Evolutionary conservation across 2,888 invertebrate species (phyloP).

Genomic region (Sphecodes monilicornis): DNA sequence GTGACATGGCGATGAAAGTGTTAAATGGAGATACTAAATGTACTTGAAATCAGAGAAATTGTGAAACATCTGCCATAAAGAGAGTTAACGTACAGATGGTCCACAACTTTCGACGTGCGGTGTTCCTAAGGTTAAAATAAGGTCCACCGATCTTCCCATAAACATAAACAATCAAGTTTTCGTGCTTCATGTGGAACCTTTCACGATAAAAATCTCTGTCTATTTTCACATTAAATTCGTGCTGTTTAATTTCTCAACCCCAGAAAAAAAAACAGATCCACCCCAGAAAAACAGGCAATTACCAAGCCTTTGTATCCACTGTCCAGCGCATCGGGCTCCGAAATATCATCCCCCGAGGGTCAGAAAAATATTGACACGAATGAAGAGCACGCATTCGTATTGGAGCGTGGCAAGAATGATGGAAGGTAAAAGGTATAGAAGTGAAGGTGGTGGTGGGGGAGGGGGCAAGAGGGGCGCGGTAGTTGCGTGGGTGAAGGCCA

Average conservation of each 20-base stretch:
- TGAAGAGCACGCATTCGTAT: not conserved
- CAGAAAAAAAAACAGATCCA: not conserved
- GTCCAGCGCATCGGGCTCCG: not conserved
- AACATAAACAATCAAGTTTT: not conserved
- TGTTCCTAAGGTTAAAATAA: not conserved
- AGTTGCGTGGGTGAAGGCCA: slow-evolving; percentile 66
- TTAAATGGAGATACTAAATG: not conserved
- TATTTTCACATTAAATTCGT: not conserved
- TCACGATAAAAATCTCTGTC: not conserved
- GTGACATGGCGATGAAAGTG: no score
- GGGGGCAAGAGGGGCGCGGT: not conserved
- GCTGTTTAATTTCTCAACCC: not conserved
- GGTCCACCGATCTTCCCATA: not conserved
- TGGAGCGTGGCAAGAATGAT: not conserved
- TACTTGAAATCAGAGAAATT: not conserved
- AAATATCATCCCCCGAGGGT: slow-evolving; percentile 36
- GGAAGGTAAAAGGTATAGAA: not conserved
- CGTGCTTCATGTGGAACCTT: not conserved
- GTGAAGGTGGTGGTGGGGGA: not conserved
- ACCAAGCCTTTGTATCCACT: slow-evolving; percentile 27
- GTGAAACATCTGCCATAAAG: not conserved
- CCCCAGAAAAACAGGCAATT: slow-evolving; percentile 26
- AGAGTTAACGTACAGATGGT: not conserved
- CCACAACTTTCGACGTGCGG: not conserved
- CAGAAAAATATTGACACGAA: slow-evolving; percentile 56